These are phyloP conservation scores for Caenorhabditis sinica DNA, from an alignment of 2,888 invertebrate species.

Conservation along the genomic window DNA sequence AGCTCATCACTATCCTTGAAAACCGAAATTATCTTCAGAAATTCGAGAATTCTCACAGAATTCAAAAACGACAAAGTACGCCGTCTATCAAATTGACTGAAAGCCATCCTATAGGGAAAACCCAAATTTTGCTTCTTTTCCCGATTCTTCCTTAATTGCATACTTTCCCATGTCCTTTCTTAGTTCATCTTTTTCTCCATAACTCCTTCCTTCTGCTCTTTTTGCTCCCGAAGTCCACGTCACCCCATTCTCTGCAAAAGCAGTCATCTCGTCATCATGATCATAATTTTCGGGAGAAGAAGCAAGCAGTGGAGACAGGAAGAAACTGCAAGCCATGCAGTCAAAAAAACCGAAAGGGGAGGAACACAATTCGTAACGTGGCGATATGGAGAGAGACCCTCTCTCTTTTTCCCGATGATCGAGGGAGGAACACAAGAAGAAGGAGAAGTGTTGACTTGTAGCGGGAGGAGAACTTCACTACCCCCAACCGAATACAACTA, in stretches of 20 bases:
- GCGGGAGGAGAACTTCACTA: slow-evolving; percentile 28
- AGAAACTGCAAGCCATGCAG: background rate
- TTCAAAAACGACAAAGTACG: too few species aligned
- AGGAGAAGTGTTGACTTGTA: slow-evolving; percentile 38
- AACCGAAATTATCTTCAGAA: too few species aligned
- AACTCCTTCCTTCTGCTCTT: too few species aligned
- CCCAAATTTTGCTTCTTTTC: too few species aligned
- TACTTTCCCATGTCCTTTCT: too few species aligned
- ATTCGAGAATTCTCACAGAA: too few species aligned
- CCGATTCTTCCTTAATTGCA: too few species aligned
- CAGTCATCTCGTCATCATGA: background rate
- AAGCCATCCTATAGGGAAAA: too few species aligned
- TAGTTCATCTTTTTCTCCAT: too few species aligned
- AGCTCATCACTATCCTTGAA: too few species aligned
- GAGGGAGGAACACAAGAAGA: slow-evolving; percentile 11
- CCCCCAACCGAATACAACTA: background rate
- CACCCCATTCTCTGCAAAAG: background rate
- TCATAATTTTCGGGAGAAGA: background rate
- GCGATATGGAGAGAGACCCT: slow-evolving; percentile 6
- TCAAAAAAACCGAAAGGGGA: slow-evolving; percentile 30
- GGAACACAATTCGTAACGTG: slow-evolving; percentile 51
- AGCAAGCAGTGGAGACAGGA: background rate
- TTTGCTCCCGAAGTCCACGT: too few species aligned
- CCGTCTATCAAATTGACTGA: too few species aligned
- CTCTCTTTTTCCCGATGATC: background rate